A percentile compares a stretch with the other conserved stretches of the same genome.
These are phyloP conservation scores for Flexamia atlantica DNA, from an alignment of 2,888 invertebrate species.

Conservation along the genomic window DNA sequence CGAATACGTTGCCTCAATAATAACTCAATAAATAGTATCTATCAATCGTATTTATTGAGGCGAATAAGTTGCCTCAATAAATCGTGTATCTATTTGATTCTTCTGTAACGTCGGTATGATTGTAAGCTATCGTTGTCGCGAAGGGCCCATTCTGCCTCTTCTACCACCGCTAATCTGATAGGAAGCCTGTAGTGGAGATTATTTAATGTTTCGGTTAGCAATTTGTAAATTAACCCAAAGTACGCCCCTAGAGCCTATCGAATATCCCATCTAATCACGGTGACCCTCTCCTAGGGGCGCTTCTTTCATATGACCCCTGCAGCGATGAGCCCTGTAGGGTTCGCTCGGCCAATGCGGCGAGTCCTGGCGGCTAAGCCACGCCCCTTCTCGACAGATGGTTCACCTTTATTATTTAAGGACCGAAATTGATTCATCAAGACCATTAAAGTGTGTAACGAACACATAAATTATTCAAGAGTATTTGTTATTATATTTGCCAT, in stretches of 20 bases:
- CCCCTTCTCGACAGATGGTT: slow-evolving; percentile 32
- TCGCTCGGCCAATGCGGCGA: slow-evolving; percentile 3
- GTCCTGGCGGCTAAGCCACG: background rate
- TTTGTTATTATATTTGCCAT: too few relatives aligned
- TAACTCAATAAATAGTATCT: too few relatives aligned
- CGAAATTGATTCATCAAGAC: slow-evolving; percentile 32
- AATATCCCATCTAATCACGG: slow-evolving; percentile 44
- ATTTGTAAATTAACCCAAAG: slow-evolving; percentile 55
- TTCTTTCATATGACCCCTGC: slow-evolving; percentile 11
- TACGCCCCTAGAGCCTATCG: slow-evolving; percentile 38
- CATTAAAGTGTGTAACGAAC: slow-evolving; percentile 12
- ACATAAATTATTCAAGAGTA: background rate
- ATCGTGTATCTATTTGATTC: too few relatives aligned
- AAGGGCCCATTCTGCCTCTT: background rate
- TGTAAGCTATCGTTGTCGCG: too few relatives aligned
- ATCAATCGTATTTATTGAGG: too few relatives aligned
- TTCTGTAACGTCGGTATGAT: too few relatives aligned
- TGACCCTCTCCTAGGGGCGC: slow-evolving; percentile 15
- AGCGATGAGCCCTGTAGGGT: slow-evolving; percentile 9
- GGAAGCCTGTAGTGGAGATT: background rate
- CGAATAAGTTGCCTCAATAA: too few relatives aligned
- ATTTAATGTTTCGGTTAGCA: slow-evolving; percentile 53
- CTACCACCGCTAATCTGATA: slow-evolving; percentile 6
- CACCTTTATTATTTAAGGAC: slow-evolving; percentile 28
- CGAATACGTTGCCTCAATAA: too few relatives aligned